These are phyloP conservation scores for Vimba vimba DNA, from an alignment of 2,113 vertebrate species.

Conservation along the genomic window DNA sequence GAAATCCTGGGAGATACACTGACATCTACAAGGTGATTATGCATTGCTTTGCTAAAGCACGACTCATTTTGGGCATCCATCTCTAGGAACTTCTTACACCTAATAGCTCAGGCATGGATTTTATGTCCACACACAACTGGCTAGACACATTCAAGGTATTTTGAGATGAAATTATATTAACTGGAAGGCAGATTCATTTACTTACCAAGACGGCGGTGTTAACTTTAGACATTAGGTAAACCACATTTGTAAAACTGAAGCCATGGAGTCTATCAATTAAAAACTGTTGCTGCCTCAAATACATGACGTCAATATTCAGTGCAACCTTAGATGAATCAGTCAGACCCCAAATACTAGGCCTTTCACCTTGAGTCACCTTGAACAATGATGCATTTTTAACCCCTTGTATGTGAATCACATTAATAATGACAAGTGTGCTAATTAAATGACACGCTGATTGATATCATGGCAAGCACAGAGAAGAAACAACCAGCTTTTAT, in stretches of 20 bases:
- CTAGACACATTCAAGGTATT: not conserved
- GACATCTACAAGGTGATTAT: not conserved
- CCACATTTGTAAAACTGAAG: not conserved
- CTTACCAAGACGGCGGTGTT: not conserved
- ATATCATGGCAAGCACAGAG: not conserved
- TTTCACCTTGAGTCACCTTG: slow-evolving; percentile 94
- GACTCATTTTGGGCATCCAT: not conserved
- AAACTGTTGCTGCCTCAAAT: slow-evolving; percentile 56
- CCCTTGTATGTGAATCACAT: slow-evolving; percentile 62
- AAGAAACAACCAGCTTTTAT: not conserved
- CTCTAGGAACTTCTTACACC: not conserved
- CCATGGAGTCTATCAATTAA: slow-evolving; percentile 55
- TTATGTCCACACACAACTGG: not conserved
- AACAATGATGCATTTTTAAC: slow-evolving; percentile 91
- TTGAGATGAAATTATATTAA: not conserved
- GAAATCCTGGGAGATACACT: not conserved
- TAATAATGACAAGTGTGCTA: slow-evolving; percentile 12
- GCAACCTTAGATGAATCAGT: slow-evolving; percentile 61
- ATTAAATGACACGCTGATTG: not conserved
- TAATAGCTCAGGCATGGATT: not conserved
- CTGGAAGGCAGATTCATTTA: not conserved
- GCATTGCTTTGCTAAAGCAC: not conserved
- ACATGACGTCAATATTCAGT: slow-evolving; percentile 56
- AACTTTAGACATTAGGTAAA: not conserved
- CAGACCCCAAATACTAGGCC: slow-evolving; percentile 59